phyloP scores from a whole-genome alignment of 2,113 vertebrate species.

The Solea solea region DNA sequence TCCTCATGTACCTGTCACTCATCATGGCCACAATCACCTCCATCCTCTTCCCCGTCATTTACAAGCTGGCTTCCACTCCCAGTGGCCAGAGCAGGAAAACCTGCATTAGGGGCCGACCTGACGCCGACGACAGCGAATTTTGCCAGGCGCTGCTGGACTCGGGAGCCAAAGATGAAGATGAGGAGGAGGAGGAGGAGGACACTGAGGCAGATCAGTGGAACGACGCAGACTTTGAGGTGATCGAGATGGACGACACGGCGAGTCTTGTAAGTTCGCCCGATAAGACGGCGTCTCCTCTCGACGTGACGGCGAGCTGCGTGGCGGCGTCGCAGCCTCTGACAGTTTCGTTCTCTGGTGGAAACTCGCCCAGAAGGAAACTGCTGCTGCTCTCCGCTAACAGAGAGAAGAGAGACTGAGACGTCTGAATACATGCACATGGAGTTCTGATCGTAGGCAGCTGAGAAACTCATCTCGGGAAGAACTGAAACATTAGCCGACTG shows the following conservation, averaged over 20 bases:
- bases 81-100: constrained; percentile 19
- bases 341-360: constrained; percentile 27
- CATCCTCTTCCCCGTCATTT: constrained; percentile 91
- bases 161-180: constrained; percentile 77
- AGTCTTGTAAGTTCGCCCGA: constrained; percentile 70
- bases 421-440: too few relatives aligned
- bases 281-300: constrained; percentile 10
- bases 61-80: constrained; percentile 83
- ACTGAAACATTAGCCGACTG: too few relatives aligned
- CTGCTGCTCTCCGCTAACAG: constrained; percentile 60
- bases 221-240: constrained; percentile 88
- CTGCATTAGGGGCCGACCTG: not conserved
- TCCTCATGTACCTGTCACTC: constrained; percentile 86
- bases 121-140: constrained; percentile 80
- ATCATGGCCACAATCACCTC: constrained; percentile 78
- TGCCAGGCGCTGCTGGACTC: constrained; percentile 84
- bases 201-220: constrained; percentile 84
- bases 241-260: constrained; percentile 87
- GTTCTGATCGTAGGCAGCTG: too few relatives aligned
- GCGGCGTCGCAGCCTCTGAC: not conserved
- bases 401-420: constrained; percentile 81
- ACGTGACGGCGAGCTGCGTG: not conserved
- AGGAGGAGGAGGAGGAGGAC: constrained; percentile 74
- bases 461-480: too few relatives aligned
- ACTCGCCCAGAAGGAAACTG: constrained; percentile 69